These are phyloP conservation scores for Arrhamphus sclerolepis DNA, from an alignment of 2,797 vertebrate species.

Conservation along the genomic window DNA sequence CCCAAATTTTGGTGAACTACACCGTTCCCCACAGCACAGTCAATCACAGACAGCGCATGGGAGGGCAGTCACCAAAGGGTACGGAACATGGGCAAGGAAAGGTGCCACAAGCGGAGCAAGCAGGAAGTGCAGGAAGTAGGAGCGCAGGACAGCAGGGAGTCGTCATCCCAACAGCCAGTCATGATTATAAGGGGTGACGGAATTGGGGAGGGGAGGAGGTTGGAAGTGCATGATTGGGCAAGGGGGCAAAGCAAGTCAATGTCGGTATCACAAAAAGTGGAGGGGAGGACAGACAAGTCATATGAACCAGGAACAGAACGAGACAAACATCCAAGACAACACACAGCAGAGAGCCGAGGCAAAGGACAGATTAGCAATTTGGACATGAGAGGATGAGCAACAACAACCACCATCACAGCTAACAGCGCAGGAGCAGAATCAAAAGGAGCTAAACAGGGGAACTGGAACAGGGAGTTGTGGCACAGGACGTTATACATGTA, in stretches of 20 bases:
- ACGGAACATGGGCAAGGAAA: slow-evolving; percentile 85
- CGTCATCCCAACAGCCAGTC: slow-evolving; percentile 81
- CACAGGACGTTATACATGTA: slow-evolving; percentile 58
- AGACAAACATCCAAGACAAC: slow-evolving; percentile 84
- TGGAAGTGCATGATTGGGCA: slow-evolving; percentile 76
- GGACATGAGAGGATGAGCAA: slow-evolving; percentile 79
- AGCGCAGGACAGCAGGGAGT: slow-evolving; percentile 78
- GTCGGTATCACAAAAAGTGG: slow-evolving; percentile 87
- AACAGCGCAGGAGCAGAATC: slow-evolving; percentile 70
- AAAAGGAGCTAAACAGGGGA: slow-evolving; percentile 51
- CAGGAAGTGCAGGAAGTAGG: slow-evolving; percentile 83
- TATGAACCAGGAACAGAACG: slow-evolving; percentile 73
- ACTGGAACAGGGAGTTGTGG: too few relatives aligned
- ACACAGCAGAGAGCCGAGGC: slow-evolving; percentile 96
- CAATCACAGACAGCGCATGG: slow-evolving; percentile 90
- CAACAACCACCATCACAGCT: slow-evolving; percentile 71
- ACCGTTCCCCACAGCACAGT: slow-evolving; percentile 91
- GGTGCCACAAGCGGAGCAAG: slow-evolving; percentile 84
- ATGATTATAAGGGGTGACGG: slow-evolving; percentile 65
- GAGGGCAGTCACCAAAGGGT: slow-evolving; percentile 90
- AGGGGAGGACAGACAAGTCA: slow-evolving; percentile 63
- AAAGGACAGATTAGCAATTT: slow-evolving; percentile 95
- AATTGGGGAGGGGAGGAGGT: slow-evolving; percentile 41
- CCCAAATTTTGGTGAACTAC: slow-evolving; percentile 99
- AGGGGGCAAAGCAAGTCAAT: slow-evolving; percentile 86